Percentiles rank a stretch among this genome's conserved stretches.
Conservation (phyloP, 2,888 invertebrate genomes). For the Stenoptilia bipunctidactyla region DNA sequence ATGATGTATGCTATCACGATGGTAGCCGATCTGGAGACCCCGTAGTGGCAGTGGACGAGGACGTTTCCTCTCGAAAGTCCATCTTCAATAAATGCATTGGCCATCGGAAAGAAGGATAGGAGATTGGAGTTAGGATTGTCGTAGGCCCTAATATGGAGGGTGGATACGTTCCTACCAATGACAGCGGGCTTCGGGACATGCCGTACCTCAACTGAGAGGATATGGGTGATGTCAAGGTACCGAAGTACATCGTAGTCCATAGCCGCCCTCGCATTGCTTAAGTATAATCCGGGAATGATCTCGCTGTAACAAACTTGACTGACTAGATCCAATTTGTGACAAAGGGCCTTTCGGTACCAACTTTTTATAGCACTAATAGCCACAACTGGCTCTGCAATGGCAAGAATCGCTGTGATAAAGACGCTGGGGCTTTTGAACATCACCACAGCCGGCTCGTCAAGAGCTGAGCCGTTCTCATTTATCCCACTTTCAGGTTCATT, state of each 20-base stretch:
- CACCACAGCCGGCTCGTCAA: no score
- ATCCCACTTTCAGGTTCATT: no score
- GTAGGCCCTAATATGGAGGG: conserved; percentile 59
- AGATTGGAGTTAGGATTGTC: conserved; percentile 55
- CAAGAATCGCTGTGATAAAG: conserved; percentile 43
- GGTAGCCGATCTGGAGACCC: conserved; percentile 94
- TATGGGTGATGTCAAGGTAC: conserved; percentile 54
- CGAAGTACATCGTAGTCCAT: conserved; percentile 39
- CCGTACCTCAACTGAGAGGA: conserved; percentile 57
- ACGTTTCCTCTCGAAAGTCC: conserved; percentile 76
- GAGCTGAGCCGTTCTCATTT: no score
- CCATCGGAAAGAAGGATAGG: conserved; percentile 60
- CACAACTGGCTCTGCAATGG: conserved; percentile 42
- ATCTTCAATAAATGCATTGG: conserved; percentile 65
- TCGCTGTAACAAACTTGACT: conserved; percentile 52
- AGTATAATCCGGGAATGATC: conserved; percentile 49
- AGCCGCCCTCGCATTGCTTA: conserved; percentile 58
- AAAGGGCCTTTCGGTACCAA: conserved; percentile 47
- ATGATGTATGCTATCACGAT: conserved; percentile 96
- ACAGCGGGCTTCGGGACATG: conserved; percentile 49
- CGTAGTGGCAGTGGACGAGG: conserved; percentile 95
- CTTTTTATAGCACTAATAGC: conserved; percentile 41
- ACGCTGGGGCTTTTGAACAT: conserved; percentile 22
- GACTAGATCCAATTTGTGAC: conserved; percentile 51
- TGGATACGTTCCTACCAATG: conserved; percentile 39